These are phyloP conservation scores for Aradophagus sp. DNA, from an alignment of 1,140 invertebrate genomes.

Conservation along the genomic window DNA sequence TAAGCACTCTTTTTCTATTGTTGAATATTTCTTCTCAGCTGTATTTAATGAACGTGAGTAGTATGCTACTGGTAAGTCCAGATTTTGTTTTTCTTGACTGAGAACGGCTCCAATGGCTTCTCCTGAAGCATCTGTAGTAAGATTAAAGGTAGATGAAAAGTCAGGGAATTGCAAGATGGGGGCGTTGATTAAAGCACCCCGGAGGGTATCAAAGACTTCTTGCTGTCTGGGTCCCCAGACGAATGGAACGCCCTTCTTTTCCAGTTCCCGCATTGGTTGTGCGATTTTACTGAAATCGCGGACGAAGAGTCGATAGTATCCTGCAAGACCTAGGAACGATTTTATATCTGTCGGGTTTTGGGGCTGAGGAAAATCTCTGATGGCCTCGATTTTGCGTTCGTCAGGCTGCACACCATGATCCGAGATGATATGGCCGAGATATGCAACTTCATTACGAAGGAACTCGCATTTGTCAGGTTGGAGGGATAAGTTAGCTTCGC, in stretches of 20 bases:
- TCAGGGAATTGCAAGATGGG: constrained; percentile 48
- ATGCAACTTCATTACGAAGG: constrained; percentile 1
- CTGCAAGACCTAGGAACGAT: constrained; percentile 48
- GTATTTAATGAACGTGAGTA: constrained; percentile 26
- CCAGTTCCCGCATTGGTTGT: constrained; percentile 1
- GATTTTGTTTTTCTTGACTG: constrained; percentile 34
- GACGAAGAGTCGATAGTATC: constrained; percentile 11
- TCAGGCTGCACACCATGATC: constrained; percentile 6
- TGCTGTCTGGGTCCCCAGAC: constrained; percentile 4
- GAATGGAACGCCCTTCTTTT: constrained; percentile 36
- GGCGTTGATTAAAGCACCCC: not conserved
- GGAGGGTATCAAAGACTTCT: constrained; percentile 25
- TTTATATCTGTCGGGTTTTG: constrained; percentile 40
- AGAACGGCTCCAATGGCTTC: constrained; percentile 55
- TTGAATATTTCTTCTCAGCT: constrained; percentile 57
- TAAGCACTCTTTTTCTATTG: constrained; percentile 62
- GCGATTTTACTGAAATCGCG: constrained; percentile 1
- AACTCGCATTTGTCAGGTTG: constrained; percentile 24
- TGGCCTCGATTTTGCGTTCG: constrained; percentile 12
- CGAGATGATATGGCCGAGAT: constrained; percentile 7
- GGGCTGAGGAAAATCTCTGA: constrained; percentile 20
- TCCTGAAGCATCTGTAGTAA: constrained; percentile 62
- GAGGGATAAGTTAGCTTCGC: not conserved
- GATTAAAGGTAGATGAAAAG: constrained; percentile 42
- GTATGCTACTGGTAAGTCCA: constrained; percentile 55